A percentile compares a stretch with the other conserved stretches of the same genome.
phyloP scores from a whole-genome alignment of 2,797 vertebrate genomes.

The Hozukius guyotensis region DNA sequence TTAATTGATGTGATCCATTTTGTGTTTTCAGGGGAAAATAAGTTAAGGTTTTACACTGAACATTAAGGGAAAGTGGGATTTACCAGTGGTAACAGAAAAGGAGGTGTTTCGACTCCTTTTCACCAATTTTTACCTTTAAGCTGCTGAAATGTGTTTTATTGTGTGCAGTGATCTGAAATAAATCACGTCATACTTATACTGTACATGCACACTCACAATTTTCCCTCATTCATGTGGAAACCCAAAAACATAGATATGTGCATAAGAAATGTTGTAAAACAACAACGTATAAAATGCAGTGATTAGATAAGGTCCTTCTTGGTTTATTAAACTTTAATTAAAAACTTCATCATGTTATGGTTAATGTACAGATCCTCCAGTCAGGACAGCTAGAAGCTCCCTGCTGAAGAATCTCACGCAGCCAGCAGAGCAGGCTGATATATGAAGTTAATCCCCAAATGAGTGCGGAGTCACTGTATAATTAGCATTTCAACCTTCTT shows the following conservation, averaged over 20 bases:
- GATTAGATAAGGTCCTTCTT: not conserved
- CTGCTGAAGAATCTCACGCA: slow-evolving; percentile 21
- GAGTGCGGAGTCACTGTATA: slow-evolving; percentile 58
- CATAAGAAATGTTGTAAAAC: not conserved
- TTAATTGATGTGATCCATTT: not conserved
- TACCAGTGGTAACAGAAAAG: not conserved
- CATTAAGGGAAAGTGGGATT: not conserved
- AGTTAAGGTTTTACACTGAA: not conserved
- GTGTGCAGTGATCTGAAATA: not conserved
- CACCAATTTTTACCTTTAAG: not conserved
- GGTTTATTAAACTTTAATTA: not conserved
- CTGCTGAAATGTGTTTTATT: not conserved
- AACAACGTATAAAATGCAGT: not conserved
- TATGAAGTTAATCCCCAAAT: slow-evolving; percentile 49
- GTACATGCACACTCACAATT: not conserved
- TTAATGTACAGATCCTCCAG: not conserved
- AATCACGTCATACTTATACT: not conserved
- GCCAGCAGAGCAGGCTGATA: slow-evolving; percentile 35
- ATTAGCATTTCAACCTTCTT: slow-evolving; percentile 68
- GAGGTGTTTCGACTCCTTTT: not conserved
- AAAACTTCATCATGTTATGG: not conserved
- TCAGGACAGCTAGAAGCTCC: not conserved
- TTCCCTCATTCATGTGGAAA: not conserved
- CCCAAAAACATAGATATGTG: not conserved
- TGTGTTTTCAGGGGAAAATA: not conserved